Evolutionary conservation across 2,113 vertebrate genomes (phyloP).

Genomic region (Drymodes brunneopygia): DNA sequence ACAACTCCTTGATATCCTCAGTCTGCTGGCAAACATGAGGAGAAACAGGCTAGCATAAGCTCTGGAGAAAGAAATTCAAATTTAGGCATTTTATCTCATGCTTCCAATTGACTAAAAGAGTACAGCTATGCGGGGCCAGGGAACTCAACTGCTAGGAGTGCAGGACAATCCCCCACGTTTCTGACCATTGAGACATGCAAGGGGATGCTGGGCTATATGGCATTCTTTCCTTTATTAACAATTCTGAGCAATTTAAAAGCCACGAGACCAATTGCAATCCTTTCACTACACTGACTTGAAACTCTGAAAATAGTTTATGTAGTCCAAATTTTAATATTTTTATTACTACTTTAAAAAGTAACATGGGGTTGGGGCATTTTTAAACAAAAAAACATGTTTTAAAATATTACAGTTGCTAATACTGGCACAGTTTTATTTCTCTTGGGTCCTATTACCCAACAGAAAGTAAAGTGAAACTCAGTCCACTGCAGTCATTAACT

Average conservation of each 20-base stretch:
- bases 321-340: background rate
- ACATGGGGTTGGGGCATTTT: background rate
- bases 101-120: background rate
- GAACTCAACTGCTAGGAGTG: background rate
- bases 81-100: background rate
- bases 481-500: background rate
- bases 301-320: background rate
- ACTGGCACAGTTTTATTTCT: background rate
- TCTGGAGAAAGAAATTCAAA: background rate
- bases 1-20: background rate
- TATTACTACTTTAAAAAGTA: background rate
- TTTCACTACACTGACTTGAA: background rate
- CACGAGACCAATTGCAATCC: background rate
- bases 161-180: background rate
- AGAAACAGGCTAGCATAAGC: background rate
- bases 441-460: background rate
- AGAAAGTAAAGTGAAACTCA: background rate
- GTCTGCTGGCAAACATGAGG: background rate
- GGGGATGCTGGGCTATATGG: background rate
- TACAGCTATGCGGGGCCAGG: accelerated
- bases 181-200: background rate
- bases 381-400: background rate
- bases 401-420: background rate
- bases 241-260: background rate
- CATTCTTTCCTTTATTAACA: background rate